Evolutionary conservation across 1,140 invertebrate species (phyloP).

Genomic region (Trichogramma pretiosum): DNA sequence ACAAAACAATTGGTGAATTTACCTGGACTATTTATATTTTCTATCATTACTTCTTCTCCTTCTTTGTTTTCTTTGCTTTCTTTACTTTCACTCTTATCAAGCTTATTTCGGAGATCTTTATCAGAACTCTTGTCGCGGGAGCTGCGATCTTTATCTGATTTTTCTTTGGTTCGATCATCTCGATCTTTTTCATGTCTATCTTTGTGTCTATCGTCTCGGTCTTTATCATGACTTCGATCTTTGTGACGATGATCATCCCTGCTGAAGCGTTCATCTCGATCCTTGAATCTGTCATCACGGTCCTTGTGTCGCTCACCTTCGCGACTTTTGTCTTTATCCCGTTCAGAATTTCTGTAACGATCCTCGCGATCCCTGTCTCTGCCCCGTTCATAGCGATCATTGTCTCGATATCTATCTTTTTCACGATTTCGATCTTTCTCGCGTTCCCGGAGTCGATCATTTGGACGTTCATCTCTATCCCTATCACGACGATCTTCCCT

Average conservation of each 20-base stretch:
- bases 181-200: conserved; percentile 9
- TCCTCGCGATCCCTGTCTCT: conserved; percentile 6
- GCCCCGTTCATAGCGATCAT: conserved; percentile 8
- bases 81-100: neutral
- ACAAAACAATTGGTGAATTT: neutral
- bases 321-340: conserved; percentile 5
- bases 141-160: conserved; percentile 6
- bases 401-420: conserved; percentile 12
- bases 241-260: conserved; percentile 1
- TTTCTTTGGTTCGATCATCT: neutral
- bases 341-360: conserved; percentile 1
- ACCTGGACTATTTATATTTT: conserved; percentile 16
- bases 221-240: conserved; percentile 1
- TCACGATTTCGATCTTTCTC: conserved; percentile 11
- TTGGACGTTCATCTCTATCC: neutral
- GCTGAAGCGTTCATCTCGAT: conserved; percentile 11
- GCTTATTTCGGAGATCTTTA: conserved; percentile 2
- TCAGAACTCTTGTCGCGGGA: neutral
- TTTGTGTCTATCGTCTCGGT: conserved; percentile 8
- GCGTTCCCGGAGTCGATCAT: neutral
- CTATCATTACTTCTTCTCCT: neutral
- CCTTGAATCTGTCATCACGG: conserved; percentile 3
- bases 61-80: neutral
- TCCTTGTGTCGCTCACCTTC: conserved; percentile 9
- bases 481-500: conserved; percentile 4